These are phyloP conservation scores for Chrysolina haemoptera DNA, from an alignment of 2,888 invertebrate genomes.

Conservation along the genomic window DNA sequence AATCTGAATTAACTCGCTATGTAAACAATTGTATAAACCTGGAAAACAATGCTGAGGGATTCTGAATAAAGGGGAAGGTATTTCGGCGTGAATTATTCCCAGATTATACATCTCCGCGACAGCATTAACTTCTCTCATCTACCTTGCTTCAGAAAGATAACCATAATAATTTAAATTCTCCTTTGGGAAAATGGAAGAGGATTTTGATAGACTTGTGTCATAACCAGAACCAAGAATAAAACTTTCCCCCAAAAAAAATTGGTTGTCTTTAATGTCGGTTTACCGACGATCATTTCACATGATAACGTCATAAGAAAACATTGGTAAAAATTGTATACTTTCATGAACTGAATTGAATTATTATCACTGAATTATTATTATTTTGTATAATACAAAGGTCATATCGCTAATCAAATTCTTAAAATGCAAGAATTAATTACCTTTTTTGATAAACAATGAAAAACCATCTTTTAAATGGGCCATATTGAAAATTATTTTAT, in stretches of 20 bases:
- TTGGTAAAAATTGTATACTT: too few species aligned
- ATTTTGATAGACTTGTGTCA: slow-evolving; percentile 26
- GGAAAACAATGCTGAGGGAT: slow-evolving; percentile 67
- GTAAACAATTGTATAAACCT: slow-evolving; percentile 71
- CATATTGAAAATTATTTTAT: too few species aligned
- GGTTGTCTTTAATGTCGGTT: too few species aligned
- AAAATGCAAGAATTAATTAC: too few species aligned
- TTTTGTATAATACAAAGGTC: too few species aligned
- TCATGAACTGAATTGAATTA: too few species aligned
- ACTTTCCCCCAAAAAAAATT: slow-evolving; percentile 5
- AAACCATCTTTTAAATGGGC: too few species aligned
- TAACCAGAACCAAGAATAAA: not conserved
- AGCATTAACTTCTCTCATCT: slow-evolving; percentile 62
- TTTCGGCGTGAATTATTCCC: slow-evolving; percentile 65
- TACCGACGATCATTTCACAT: too few species aligned
- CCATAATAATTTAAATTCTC: slow-evolving; percentile 69
- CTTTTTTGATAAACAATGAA: too few species aligned
- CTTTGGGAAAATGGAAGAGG: slow-evolving; percentile 29
- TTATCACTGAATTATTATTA: too few species aligned
- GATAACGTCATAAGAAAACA: too few species aligned
- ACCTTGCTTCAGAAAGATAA: slow-evolving; percentile 69
- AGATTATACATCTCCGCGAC: slow-evolving; percentile 67
- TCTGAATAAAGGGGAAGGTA: slow-evolving; percentile 65
- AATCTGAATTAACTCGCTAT: slow-evolving; percentile 70
- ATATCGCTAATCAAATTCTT: too few species aligned